Percentiles rank a stretch among this genome's conserved stretches.
Conservation (phyloP, 1,140 invertebrate genomes). For the Pristionchus pacificus region DNA sequence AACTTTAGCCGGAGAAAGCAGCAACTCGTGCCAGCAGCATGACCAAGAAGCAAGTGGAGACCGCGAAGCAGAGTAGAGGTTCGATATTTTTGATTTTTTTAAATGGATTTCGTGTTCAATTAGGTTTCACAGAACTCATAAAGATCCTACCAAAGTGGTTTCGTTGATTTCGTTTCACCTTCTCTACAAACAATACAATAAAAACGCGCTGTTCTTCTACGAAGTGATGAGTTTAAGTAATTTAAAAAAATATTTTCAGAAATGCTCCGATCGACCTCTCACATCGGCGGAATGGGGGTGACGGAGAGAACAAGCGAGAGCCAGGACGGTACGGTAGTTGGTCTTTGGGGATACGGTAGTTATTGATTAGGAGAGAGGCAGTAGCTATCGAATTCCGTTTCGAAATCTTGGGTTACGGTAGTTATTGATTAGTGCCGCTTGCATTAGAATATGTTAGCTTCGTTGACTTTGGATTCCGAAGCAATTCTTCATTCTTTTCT, state of each 20-base stretch:
- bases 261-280: constrained; percentile 52
- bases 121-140: too few species aligned
- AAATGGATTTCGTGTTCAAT: too few species aligned
- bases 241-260: constrained; percentile 43
- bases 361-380: not conserved
- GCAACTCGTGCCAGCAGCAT: constrained; percentile 29
- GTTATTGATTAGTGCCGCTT: not conserved
- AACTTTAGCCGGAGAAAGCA: too few species aligned
- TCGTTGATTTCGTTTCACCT: too few species aligned
- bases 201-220: too few species aligned
- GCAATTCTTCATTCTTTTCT: not conserved
- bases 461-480: too few species aligned
- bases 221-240: too few species aligned
- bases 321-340: constrained; percentile 1
- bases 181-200: too few species aligned
- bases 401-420: not conserved
- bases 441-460: not conserved
- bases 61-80: constrained; percentile 21
- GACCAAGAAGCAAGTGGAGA: constrained; percentile 32
- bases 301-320: constrained; percentile 14
- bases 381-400: not conserved
- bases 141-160: too few species aligned
- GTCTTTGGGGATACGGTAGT: not conserved
- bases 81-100: too few species aligned
- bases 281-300: constrained; percentile 51